phyloP scores from a whole-genome alignment of 2,888 invertebrate species.

The Sinohyriopsis cumingii region DNA sequence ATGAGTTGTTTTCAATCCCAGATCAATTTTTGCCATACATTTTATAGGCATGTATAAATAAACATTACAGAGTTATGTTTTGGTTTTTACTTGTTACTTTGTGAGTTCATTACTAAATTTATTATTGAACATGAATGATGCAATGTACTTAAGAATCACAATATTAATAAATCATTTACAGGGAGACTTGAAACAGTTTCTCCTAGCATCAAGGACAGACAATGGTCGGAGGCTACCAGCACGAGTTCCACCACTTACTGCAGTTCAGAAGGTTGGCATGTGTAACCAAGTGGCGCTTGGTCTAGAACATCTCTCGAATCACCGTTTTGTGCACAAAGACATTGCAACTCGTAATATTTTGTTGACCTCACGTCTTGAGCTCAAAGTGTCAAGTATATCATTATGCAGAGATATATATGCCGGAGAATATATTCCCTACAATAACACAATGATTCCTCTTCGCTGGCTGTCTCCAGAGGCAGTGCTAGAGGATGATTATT shows the following conservation, averaged over 20 bases:
- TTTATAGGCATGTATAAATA: too few relatives aligned
- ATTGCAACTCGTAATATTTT: slow-evolving; percentile 93
- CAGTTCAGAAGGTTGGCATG: slow-evolving; percentile 72
- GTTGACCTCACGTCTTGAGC: slow-evolving; percentile 83
- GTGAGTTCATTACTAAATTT: too few relatives aligned
- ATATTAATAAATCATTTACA: slow-evolving; percentile 68
- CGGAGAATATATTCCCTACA: slow-evolving; percentile 86
- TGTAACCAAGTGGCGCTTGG: slow-evolving; percentile 84
- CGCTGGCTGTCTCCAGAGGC: slow-evolving; percentile 93
- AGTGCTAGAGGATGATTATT: slow-evolving; percentile 90
- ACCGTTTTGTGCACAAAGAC: slow-evolving; percentile 90
- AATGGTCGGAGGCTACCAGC: slow-evolving; percentile 72
- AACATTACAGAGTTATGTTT: too few relatives aligned
- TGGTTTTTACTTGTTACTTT: too few relatives aligned
- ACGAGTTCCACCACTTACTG: slow-evolving; percentile 77
- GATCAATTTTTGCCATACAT: too few relatives aligned
- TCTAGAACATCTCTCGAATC: slow-evolving; percentile 84
- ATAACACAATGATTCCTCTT: slow-evolving; percentile 78
- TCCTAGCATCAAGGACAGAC: slow-evolving; percentile 76
- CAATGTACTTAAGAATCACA: too few relatives aligned
- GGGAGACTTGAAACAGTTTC: slow-evolving; percentile 90
- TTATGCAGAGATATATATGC: slow-evolving; percentile 87
- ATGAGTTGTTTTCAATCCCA: too few relatives aligned
- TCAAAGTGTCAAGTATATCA: slow-evolving; percentile 88
- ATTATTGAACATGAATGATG: too few relatives aligned